Conservation (phyloP, 2,888 invertebrate genomes). For the Pogonocherus hispidulus region DNA sequence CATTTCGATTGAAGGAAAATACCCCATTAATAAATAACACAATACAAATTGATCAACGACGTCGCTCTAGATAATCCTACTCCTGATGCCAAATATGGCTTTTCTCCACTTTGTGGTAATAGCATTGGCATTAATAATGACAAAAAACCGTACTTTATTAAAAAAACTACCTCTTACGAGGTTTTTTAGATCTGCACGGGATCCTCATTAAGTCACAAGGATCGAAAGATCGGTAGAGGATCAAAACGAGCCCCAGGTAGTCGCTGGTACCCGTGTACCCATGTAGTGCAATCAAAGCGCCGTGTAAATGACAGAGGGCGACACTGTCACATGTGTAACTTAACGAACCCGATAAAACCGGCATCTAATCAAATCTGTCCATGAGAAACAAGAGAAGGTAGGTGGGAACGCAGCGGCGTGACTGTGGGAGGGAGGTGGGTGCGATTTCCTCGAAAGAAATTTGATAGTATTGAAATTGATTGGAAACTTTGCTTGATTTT, state of each 20-base stretch:
- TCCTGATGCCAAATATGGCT: too few species aligned
- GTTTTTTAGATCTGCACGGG: neutral
- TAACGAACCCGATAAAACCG: conserved; percentile 52
- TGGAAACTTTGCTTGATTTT: too few species aligned
- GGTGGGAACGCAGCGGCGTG: conserved; percentile 28
- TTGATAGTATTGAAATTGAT: too few species aligned
- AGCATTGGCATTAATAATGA: too few species aligned
- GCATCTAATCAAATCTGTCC: conserved; percentile 51
- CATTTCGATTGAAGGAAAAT: too few species aligned
- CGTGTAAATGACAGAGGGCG: conserved; percentile 45
- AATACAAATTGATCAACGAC: too few species aligned
- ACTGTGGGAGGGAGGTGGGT: neutral
- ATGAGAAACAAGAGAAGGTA: conserved; percentile 36
- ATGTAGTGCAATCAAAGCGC: conserved; percentile 34
- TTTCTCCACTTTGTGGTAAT: too few species aligned
- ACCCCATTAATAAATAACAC: too few species aligned
- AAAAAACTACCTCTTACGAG: too few species aligned
- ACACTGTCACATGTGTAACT: conserved; percentile 46
- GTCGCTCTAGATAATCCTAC: too few species aligned
- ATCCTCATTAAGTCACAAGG: neutral
- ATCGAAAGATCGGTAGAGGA: neutral
- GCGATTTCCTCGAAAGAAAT: too few species aligned
- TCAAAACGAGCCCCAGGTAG: conserved; percentile 32
- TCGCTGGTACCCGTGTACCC: conserved; percentile 23
- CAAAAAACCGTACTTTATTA: too few species aligned